Evolutionary conservation across 1,140 invertebrate genomes (phyloP).

Genomic region (Panagrolaimus sp.): DNA sequence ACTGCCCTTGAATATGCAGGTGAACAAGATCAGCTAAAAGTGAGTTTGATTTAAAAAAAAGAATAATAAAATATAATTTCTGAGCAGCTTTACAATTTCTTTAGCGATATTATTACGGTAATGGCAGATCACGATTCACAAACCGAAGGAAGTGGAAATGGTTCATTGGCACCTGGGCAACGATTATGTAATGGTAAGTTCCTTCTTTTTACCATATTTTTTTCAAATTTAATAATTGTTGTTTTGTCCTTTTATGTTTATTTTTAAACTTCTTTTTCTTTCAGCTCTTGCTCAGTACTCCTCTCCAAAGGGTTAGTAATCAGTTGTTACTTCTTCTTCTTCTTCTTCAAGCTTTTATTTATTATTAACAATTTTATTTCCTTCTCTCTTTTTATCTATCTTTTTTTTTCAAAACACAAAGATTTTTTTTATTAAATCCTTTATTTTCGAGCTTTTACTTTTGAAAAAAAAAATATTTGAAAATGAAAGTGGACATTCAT

Average conservation of each 20-base stretch:
- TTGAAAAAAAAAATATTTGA: no score
- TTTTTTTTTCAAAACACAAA: not conserved
- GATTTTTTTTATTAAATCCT: not conserved
- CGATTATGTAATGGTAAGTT: conserved; percentile 42
- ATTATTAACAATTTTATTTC: not conserved
- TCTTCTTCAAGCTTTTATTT: conserved; percentile 14
- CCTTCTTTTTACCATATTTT: conserved; percentile 18
- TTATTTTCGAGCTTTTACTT: not conserved
- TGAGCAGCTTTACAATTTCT: conserved; percentile 78
- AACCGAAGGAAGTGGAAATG: conserved; percentile 15
- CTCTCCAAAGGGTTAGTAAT: conserved; percentile 30
- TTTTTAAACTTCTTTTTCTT: conserved; percentile 16
- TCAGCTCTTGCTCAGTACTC: conserved; percentile 44
- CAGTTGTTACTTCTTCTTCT: conserved; percentile 21
- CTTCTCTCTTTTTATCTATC: not conserved
- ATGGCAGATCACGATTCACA: conserved; percentile 48
- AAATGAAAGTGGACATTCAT: conserved; percentile 21
- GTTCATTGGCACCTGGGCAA: conserved; percentile 16
- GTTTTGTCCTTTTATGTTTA: conserved; percentile 6
- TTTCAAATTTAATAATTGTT: not conserved
- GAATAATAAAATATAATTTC: conserved; percentile 7
- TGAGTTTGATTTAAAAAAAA: conserved; percentile 57
- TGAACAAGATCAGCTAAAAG: conserved; percentile 87
- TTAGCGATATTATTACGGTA: conserved; percentile 70
- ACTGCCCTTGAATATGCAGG: conserved; percentile 82